phyloP scores from a whole-genome alignment of 1,140 invertebrate species.

The Trinorchestia longiramus region DNA sequence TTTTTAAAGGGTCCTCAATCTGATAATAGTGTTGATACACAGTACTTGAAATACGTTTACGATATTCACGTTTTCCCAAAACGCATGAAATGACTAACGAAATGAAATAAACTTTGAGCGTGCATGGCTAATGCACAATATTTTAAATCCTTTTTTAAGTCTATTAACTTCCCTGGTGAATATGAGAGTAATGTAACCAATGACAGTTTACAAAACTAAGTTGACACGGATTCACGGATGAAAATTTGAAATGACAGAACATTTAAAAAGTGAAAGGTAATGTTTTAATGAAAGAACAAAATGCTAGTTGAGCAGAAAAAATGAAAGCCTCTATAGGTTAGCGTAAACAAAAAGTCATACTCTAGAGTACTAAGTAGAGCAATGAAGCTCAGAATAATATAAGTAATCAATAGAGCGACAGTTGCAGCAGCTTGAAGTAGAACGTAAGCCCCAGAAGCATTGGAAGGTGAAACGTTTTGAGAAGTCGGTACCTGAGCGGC shows the following conservation, averaged over 20 bases:
- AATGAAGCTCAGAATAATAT: neutral
- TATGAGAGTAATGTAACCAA: neutral
- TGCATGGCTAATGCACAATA: neutral
- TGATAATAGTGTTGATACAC: no score
- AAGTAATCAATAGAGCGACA: neutral
- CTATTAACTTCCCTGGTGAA: neutral
- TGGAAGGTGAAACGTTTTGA: neutral
- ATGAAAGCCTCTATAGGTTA: neutral
- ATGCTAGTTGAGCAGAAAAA: neutral
- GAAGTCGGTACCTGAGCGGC: constrained; percentile 14
- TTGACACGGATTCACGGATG: neutral
- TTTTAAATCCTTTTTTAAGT: neutral
- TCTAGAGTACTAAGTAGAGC: neutral
- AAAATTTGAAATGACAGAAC: neutral
- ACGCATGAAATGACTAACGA: neutral
- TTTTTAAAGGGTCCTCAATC: no score
- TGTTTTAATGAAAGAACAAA: neutral
- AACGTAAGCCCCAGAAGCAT: neutral
- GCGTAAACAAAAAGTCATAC: neutral
- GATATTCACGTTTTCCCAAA: neutral
- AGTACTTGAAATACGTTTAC: neutral
- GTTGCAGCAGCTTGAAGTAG: neutral
- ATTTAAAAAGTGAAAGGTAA: neutral
- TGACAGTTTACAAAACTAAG: neutral
- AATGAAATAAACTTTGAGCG: neutral